Conservation (phyloP, 2,797 vertebrate genomes). For the Hirundo rustica region DNA sequence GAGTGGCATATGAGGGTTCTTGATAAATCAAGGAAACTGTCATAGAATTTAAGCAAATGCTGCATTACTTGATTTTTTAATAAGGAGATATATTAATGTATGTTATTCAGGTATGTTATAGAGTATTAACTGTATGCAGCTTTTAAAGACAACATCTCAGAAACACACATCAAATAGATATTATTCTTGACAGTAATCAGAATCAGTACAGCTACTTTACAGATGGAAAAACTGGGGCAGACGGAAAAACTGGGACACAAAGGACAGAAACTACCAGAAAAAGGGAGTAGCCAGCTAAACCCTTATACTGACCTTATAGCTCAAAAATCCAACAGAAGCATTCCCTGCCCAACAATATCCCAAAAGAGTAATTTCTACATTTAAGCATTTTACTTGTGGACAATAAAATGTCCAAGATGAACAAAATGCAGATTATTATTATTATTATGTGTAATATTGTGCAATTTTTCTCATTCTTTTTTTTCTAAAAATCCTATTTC, state of each 20-base stretch:
- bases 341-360: background rate
- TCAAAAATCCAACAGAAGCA: background rate
- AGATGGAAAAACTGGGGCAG: background rate
- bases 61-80: background rate
- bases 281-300: background rate
- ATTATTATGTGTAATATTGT: background rate
- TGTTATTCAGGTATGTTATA: background rate
- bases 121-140: background rate
- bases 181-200: background rate
- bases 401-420: background rate
- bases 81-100: background rate
- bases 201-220: background rate
- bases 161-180: background rate
- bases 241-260: background rate
- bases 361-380: background rate
- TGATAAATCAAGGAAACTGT: background rate
- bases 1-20: background rate
- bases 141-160: background rate
- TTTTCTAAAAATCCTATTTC: background rate
- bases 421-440: background rate
- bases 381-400: background rate
- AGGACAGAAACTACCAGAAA: background rate
- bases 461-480: background rate
- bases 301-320: background rate
- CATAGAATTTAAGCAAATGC: background rate